A percentile compares a stretch with the other conserved stretches of the same genome.
Evolutionary conservation across 2,797 vertebrate genomes (phyloP).

Genomic region (Typhlichthys eigenmanni): DNA sequence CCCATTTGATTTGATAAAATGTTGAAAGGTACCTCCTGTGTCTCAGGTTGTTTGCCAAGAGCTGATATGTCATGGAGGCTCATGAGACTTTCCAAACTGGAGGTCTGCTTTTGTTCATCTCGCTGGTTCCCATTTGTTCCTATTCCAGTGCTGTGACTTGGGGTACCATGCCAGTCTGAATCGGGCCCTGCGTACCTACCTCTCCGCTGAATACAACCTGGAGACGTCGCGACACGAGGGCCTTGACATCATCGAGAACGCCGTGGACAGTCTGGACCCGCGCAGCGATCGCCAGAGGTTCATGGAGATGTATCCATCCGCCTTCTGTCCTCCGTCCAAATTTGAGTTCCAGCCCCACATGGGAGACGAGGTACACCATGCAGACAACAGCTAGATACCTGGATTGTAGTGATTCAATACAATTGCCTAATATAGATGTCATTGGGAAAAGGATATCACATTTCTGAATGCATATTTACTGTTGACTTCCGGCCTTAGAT

Average conservation of each 20-base stretch:
- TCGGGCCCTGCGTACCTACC: slow-evolving; percentile 93
- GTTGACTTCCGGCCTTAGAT: too few relatives aligned
- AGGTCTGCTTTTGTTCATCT: too few relatives aligned
- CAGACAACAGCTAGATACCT: background rate
- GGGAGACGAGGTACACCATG: slow-evolving; percentile 90
- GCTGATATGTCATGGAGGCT: too few relatives aligned
- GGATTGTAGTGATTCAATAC: too few relatives aligned
- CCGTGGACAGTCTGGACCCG: slow-evolving; percentile 95
- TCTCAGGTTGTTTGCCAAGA: too few relatives aligned
- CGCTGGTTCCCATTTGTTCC: background rate
- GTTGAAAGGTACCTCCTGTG: too few relatives aligned
- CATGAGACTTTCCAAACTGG: too few relatives aligned
- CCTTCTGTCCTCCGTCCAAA: slow-evolving; percentile 94
- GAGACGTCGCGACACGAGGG: slow-evolving; percentile 97
- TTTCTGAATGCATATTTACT: too few relatives aligned
- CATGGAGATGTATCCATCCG: slow-evolving; percentile 96
- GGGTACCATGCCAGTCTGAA: slow-evolving; percentile 97
- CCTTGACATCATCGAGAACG: slow-evolving; percentile 97
- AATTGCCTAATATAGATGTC: too few relatives aligned
- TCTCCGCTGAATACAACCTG: slow-evolving; percentile 97
- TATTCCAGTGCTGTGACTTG: slow-evolving; percentile 91
- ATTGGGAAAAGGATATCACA: too few relatives aligned
- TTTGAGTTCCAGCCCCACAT: slow-evolving; percentile 98
- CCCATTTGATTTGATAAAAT: background rate
- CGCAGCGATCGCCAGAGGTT: slow-evolving; percentile 96